Percentiles rank a stretch among this genome's conserved stretches.
phyloP scores from a whole-genome alignment of 2,888 invertebrate species.

The Scaeva pyrastri region DNA sequence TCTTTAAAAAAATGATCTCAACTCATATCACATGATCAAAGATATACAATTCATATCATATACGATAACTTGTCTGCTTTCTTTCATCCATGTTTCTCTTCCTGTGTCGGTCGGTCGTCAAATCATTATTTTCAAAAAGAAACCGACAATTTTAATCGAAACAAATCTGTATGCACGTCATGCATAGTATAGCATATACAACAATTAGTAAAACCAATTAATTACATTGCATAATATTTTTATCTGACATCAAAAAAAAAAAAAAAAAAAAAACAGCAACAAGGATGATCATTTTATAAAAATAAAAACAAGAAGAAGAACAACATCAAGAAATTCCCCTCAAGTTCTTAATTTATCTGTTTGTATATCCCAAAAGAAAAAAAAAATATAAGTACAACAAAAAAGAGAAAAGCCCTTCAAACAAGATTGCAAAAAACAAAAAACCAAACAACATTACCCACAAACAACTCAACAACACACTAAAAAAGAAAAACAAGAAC shows the following conservation, averaged over 20 bases:
- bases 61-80: not conserved
- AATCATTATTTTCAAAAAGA: not conserved
- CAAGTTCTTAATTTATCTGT: not conserved
- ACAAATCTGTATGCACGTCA: constrained; percentile 2
- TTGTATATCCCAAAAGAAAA: constrained; percentile 4
- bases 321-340: not conserved
- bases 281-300: too few relatives aligned
- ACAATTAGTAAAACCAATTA: constrained; percentile 29
- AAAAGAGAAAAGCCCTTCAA: constrained; percentile 54
- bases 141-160: not conserved
- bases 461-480: constrained; percentile 28
- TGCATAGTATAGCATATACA: constrained; percentile 6
- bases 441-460: not conserved
- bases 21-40: constrained; percentile 6
- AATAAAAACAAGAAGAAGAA: not conserved
- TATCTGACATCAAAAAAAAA: constrained; percentile 28
- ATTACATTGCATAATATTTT: constrained; percentile 18
- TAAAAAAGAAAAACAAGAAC: constrained; percentile 22
- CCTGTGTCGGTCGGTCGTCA: not conserved
- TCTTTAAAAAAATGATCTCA: not conserved
- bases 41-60: not conserved
- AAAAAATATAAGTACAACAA: constrained; percentile 5
- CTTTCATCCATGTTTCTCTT: not conserved
- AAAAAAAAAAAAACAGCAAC: constrained; percentile 19
- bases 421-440: constrained; percentile 5